Evolutionary conservation across 2,113 vertebrate genomes (phyloP).

Genomic region (Mormyrus lacerda): DNA sequence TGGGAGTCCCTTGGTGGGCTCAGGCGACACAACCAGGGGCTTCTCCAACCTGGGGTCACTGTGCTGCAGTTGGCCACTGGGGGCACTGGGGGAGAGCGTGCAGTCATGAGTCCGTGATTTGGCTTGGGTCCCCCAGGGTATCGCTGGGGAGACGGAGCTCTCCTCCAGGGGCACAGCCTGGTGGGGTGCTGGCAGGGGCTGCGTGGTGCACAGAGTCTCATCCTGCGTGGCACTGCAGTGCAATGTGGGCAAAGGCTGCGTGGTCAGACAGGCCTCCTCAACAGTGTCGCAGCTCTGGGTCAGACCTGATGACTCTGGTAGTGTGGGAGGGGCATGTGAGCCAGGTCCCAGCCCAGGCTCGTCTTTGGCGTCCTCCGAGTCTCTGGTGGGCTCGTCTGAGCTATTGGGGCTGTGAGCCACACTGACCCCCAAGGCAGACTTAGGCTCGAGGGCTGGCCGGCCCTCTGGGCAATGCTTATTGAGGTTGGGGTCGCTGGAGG

Average conservation of each 20-base stretch:
- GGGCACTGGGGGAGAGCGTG: constrained; percentile 31
- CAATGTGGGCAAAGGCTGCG: constrained; percentile 55
- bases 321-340: constrained; percentile 28
- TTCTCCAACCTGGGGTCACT: background rate
- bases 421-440: constrained; percentile 44
- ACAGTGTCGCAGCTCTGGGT: constrained; percentile 31
- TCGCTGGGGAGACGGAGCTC: constrained; percentile 30
- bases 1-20: constrained; percentile 31
- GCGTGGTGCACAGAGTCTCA: constrained; percentile 17
- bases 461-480: constrained; percentile 92
- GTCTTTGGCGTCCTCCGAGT: constrained; percentile 17
- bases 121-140: constrained; percentile 31
- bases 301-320: constrained; percentile 29
- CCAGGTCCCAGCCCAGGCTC: constrained; percentile 24
- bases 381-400: constrained; percentile 31
- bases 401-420: constrained; percentile 29
- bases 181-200: constrained; percentile 37
- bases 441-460: constrained; percentile 62
- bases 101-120: constrained; percentile 43
- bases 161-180: constrained; percentile 42
- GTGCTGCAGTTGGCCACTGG: constrained; percentile 32
- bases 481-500: constrained; percentile 94
- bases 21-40: constrained; percentile 29
- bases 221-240: constrained; percentile 44
- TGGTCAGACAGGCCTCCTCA: constrained; percentile 56